These are phyloP conservation scores for Trissolcus basalis DNA, from an alignment of 1,140 invertebrate genomes.

Conservation along the genomic window DNA sequence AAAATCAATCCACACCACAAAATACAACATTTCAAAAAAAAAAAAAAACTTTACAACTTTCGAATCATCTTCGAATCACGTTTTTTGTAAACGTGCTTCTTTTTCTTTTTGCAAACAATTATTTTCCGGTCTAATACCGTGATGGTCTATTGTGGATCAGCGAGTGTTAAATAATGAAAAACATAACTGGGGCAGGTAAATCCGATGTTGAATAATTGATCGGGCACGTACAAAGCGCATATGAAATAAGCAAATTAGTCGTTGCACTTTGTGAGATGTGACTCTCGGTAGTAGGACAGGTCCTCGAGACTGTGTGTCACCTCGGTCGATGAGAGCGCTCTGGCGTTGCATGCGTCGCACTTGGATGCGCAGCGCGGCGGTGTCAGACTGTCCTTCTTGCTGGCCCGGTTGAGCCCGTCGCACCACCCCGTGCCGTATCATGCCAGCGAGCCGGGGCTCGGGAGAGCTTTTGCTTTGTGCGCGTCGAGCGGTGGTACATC, in stretches of 20 bases:
- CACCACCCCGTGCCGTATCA: constrained; percentile 58
- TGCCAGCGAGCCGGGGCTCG: constrained; percentile 64
- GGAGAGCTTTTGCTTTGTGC: constrained; percentile 72
- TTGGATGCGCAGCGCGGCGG: not conserved
- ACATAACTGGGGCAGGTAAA: not conserved
- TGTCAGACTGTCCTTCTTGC: constrained; percentile 44
- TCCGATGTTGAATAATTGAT: not conserved
- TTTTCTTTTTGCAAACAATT: too few species aligned
- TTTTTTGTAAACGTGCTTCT: too few species aligned
- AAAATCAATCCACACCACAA: too few species aligned
- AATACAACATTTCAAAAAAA: too few species aligned
- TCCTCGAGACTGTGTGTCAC: constrained; percentile 50
- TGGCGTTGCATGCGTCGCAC: constrained; percentile 44
- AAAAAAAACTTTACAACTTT: too few species aligned
- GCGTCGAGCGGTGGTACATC: constrained; percentile 74
- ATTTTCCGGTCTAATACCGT: too few species aligned
- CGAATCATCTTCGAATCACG: too few species aligned
- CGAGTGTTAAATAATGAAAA: too few species aligned
- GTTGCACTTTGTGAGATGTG: constrained; percentile 4
- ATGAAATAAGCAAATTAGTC: not conserved
- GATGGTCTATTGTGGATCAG: too few species aligned
- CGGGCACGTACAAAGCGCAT: not conserved
- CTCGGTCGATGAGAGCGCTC: constrained; percentile 44
- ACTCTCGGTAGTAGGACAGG: constrained; percentile 32
- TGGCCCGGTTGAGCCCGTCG: constrained; percentile 52